A percentile compares a stretch with the other conserved stretches of the same genome.
These are phyloP conservation scores for Enteromius viviparus DNA, from an alignment of 2,797 vertebrate genomes.

Conservation along the genomic window DNA sequence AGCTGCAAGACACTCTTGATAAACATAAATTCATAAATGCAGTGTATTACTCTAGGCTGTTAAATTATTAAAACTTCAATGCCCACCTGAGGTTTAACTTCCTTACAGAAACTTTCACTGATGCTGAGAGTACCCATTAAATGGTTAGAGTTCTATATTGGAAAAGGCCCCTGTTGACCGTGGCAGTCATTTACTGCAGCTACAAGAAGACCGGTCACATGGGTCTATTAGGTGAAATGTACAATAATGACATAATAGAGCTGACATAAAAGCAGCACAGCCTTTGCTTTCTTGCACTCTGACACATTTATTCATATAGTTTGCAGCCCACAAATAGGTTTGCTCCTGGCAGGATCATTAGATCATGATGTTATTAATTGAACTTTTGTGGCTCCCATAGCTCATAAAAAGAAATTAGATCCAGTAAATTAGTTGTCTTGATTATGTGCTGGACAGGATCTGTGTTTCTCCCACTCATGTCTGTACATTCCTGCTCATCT, in stretches of 20 bases:
- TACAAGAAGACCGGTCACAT: not conserved
- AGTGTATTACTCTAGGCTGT: not conserved
- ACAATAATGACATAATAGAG: slow-evolving; percentile 32
- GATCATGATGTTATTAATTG: slow-evolving; percentile 59
- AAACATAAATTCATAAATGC: not conserved
- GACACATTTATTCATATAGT: slow-evolving; percentile 10
- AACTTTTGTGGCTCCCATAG: slow-evolving; percentile 15
- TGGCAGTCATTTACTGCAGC: slow-evolving; percentile 13
- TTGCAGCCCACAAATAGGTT: slow-evolving; percentile 32
- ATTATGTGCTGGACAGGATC: slow-evolving; percentile 32
- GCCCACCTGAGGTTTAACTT: not conserved
- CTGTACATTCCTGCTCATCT: slow-evolving; percentile 9
- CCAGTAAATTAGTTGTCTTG: slow-evolving; percentile 22
- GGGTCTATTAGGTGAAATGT: slow-evolving; percentile 12
- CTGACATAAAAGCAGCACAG: slow-evolving; percentile 10
- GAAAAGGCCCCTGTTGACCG: slow-evolving; percentile 3
- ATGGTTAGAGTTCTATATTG: slow-evolving; percentile 9
- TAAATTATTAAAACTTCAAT: slow-evolving; percentile 14
- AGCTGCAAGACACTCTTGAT: not conserved
- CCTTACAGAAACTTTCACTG: not conserved
- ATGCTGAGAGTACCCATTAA: slow-evolving; percentile 16
- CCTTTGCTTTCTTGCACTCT: slow-evolving; percentile 21
- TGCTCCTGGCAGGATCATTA: slow-evolving; percentile 67
- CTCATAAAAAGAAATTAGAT: slow-evolving; percentile 26
- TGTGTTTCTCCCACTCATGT: slow-evolving; percentile 1